Percentiles rank a stretch among this genome's conserved stretches.
phyloP scores from a whole-genome alignment of 2,113 vertebrate genomes.

The Cranoglanis bouderius region DNA sequence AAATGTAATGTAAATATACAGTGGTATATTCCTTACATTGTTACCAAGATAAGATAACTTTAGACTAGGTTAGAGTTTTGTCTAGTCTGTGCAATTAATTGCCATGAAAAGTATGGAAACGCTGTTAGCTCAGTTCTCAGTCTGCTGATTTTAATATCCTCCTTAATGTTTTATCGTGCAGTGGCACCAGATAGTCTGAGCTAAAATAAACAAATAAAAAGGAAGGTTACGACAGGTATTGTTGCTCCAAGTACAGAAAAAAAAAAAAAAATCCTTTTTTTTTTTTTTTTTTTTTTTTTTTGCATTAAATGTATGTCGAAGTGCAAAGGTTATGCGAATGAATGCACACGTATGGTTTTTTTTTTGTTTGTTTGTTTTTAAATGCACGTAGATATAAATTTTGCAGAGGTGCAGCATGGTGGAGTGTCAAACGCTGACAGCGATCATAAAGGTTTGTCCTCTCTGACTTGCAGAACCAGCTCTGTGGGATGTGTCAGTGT shows the following conservation, averaged over 20 bases:
- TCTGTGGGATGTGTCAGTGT: conserved; percentile 73
- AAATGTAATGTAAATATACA: too few species aligned
- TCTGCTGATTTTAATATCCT: not conserved
- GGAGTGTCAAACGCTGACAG: conserved; percentile 65
- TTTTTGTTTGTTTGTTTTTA: not conserved
- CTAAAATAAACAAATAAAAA: conserved; percentile 56
- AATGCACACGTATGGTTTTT: not conserved
- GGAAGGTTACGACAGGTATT: conserved; percentile 46
- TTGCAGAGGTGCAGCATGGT: conserved; percentile 50
- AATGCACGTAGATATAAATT: not conserved
- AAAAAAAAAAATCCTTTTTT: too few species aligned
- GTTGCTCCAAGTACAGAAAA: not conserved
- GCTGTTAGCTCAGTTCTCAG: not conserved
- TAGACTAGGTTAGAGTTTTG: not conserved
- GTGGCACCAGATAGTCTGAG: conserved; percentile 74
- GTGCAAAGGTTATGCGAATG: not conserved
- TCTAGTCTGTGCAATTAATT: not conserved
- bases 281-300: not conserved
- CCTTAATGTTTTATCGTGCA: conserved; percentile 68
- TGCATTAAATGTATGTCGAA: not conserved
- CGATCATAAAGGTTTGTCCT: conserved; percentile 71
- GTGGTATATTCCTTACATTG: not conserved
- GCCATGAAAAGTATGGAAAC: not conserved
- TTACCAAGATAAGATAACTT: not conserved
- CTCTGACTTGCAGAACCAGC: conserved; percentile 77